Conservation (phyloP, 2,113 vertebrate genomes). For the Neolamprologus hecqui region DNA sequence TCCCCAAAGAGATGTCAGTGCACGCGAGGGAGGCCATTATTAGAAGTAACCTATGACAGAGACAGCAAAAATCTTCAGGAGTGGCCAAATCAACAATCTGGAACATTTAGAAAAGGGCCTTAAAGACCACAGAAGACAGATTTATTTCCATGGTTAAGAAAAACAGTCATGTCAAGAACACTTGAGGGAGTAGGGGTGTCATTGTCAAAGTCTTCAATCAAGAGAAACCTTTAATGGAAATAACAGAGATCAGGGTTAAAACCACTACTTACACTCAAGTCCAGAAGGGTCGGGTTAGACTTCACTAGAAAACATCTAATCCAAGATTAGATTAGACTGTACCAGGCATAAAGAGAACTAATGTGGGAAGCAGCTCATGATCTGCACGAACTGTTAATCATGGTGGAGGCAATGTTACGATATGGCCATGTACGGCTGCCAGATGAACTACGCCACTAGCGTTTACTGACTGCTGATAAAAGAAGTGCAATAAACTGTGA, state of each 20-base stretch:
- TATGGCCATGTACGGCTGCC: background rate
- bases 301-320: background rate
- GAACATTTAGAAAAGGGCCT: accelerated
- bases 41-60: background rate
- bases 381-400: background rate
- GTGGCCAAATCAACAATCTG: background rate
- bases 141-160: background rate
- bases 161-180: background rate
- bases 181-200: accelerated
- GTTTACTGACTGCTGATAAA: background rate
- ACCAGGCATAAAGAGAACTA: background rate
- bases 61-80: background rate
- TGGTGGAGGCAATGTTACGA: background rate
- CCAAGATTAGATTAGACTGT: background rate
- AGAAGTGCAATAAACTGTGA: background rate
- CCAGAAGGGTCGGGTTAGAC: background rate
- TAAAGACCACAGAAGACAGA: background rate
- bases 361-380: background rate
- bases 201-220: background rate
- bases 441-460: background rate
- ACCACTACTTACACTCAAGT: background rate
- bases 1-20: background rate
- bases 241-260: background rate
- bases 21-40: background rate
- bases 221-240: background rate